phyloP scores from a whole-genome alignment of 2,113 vertebrate genomes.

The Chaetops frenatus region DNA sequence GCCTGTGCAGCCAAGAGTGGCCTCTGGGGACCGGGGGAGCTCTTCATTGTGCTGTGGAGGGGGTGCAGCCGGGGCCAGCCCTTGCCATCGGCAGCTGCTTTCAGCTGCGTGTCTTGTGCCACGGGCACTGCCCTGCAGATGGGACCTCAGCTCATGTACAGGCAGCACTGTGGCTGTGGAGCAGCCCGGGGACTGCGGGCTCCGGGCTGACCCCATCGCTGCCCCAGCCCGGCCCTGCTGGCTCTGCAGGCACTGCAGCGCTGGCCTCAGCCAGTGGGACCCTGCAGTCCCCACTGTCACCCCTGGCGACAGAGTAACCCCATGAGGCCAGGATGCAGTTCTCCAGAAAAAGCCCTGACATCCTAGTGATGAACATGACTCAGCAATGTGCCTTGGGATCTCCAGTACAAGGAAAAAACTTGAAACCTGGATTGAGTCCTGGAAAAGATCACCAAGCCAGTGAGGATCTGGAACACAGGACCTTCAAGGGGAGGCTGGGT shows the following conservation, averaged over 20 bases:
- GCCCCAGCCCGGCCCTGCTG: not conserved
- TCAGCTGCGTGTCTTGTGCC: not conserved
- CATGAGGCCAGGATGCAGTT: not conserved
- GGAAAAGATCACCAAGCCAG: not conserved
- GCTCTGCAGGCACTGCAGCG: not conserved
- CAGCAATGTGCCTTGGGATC: not conserved
- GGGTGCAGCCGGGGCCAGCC: not conserved
- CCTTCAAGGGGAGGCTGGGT: not conserved
- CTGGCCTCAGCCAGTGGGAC: not conserved
- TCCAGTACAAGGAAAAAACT: not conserved
- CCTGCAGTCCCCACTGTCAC: not conserved
- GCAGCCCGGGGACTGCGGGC: fast-evolving
- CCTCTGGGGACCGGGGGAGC: too few relatives aligned
- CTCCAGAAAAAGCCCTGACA: not conserved
- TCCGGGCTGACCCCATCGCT: not conserved
- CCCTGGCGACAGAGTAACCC: not conserved
- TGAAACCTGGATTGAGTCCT: not conserved
- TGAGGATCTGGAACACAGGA: not conserved
- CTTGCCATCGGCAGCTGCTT: not conserved
- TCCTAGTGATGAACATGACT: not conserved
- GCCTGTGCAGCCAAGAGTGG: not conserved
- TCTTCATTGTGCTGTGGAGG: not conserved
- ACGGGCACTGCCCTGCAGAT: not conserved
- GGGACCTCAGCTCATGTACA: not conserved
- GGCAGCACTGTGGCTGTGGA: not conserved